phyloP scores from a whole-genome alignment of 1,140 invertebrate genomes.

The Trachymyrmex septentrionalis region DNA sequence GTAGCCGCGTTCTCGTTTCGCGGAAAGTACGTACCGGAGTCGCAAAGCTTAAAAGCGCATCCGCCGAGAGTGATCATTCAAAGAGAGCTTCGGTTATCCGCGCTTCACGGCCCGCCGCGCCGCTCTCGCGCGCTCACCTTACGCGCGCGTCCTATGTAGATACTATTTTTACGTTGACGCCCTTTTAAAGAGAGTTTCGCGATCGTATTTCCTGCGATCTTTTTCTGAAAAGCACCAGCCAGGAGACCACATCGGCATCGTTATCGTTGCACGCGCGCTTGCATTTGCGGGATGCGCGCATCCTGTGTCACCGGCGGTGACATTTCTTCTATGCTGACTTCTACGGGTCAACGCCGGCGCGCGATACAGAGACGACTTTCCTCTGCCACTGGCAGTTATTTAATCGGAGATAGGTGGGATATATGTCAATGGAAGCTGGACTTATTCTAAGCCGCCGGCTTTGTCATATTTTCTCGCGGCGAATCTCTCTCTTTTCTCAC shows the following conservation, averaged over 20 bases:
- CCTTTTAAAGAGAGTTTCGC: constrained; percentile 51
- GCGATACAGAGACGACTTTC: background rate
- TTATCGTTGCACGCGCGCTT: constrained; percentile 58
- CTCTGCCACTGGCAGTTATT: constrained; percentile 16
- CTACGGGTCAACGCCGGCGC: constrained; percentile 11
- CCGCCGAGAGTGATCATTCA: constrained; percentile 50
- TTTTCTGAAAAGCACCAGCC: constrained; percentile 22
- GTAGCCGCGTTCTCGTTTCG: background rate
- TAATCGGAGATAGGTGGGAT: constrained; percentile 18
- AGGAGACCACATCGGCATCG: constrained; percentile 1
- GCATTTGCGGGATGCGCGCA: constrained; percentile 13
- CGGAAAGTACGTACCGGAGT: background rate
- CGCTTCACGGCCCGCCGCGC: constrained; percentile 43
- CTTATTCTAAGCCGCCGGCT: constrained; percentile 43
- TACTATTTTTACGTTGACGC: constrained; percentile 56
- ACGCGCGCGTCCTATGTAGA: constrained; percentile 21
- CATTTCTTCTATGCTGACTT: constrained; percentile 17
- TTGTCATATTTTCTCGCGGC: constrained; percentile 6
- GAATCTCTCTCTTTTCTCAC: background rate
- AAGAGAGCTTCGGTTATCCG: constrained; percentile 57
- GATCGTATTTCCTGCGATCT: constrained; percentile 30
- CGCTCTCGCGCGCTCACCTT: constrained; percentile 36
- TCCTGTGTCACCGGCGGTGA: constrained; percentile 4
- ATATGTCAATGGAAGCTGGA: constrained; percentile 24
- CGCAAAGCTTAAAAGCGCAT: constrained; percentile 42